Evolutionary conservation across 1,140 invertebrate species (phyloP), one percentile per base, ranked within the genome.

Genomic region (Drosophila bocki): DNA sequence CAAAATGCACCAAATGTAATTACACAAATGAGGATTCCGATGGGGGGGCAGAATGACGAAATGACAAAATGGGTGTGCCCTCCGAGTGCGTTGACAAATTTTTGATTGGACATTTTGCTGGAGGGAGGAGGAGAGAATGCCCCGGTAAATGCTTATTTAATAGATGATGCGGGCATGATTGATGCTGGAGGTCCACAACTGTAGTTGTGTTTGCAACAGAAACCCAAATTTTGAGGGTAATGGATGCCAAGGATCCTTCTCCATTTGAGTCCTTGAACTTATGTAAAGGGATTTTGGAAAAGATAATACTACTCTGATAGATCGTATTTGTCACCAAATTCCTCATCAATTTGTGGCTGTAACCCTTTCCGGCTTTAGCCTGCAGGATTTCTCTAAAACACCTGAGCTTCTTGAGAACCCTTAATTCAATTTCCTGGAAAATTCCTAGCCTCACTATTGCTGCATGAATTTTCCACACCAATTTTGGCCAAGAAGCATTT

Each of bases 1-100:
- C 61, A 59, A 75, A 87, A 88, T 80, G 80, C 83, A 74, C 64
- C 76, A 83, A 78, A 87, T 87, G 84, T 87, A 87, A 83, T 87
- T 88, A 88, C 80, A 83, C 76, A 87, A 88, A 87, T 84, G 84
- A 74, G 79, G 70, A 80, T 78, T 72, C 84, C 39, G 32, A 81
- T 75, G 33, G 75, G 26, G 26, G n/a, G 32, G 35, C 4, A 19
- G 53, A 51, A 63, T 48, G 60, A 35, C 45, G 8, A 33, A 45
- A 45, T 26, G 51, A 9, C 17, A 11, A 19, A 45, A 29, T 29
- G 26, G 19, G 9, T 26, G 33, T 2, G 11, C 63, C 15, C 19
- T 13, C 7, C 29, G n/a, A 77, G 44, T 41, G 71, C 54, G 71
- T 75, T 69, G 63, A 78, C 75, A 76, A 76, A 67, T 76, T 67